Base-by-base conservation (phyloP, 2,113 vertebrate genomes). In the Euleptes europaea region DNA sequence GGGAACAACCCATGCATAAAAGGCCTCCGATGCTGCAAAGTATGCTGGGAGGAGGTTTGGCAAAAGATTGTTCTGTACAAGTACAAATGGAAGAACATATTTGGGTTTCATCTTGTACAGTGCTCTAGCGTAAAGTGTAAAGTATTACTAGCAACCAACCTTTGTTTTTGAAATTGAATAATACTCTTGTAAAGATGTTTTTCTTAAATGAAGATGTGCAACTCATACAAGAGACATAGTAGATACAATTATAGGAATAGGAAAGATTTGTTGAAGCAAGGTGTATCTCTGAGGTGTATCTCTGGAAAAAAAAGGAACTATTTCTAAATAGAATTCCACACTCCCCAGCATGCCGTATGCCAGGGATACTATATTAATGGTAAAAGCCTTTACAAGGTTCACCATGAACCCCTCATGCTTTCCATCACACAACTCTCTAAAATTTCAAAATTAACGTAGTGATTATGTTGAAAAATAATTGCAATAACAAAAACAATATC, bases 261-360 rank as follows among this genome's bases (percentile, higher is more conserved):
- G 79, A 65, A 87, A 14, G 21, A 88, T 91, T 85, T 85, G 65
- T 90, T 88, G 87, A 93, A 94, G 92, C 86, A 88, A 90, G 33
- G 0, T 71, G 88, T 88, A n/a, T n/a, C n/a, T n/a, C n/a, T 88
- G 81, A 88, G 88, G 74, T 47, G 0, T 1, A 35, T 86, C 70
- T 44, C 7, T 47, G 80, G 79, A 88, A 80, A 87, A 86, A 88
- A 93, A 90, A 84, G 88, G 93, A 94, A 94, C 92, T 89, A 92
- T 87, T 71, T 79, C 71, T 88, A 91, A 86, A 84, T 82, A 89
- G 92, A 93, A 94, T 92, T 92, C 89, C 76, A 85, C 42, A 6
- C 86, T 85, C 42, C 80, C 74, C 83, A 84, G 86, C 86, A 89
- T 88, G 31, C 31, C 31, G 71, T 38, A 5, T 1, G 0, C 67